Percentiles rank a stretch among this genome's conserved stretches.
Conservation (phyloP, 1,140 invertebrate genomes). For the Drosophila pruinosa region DNA sequence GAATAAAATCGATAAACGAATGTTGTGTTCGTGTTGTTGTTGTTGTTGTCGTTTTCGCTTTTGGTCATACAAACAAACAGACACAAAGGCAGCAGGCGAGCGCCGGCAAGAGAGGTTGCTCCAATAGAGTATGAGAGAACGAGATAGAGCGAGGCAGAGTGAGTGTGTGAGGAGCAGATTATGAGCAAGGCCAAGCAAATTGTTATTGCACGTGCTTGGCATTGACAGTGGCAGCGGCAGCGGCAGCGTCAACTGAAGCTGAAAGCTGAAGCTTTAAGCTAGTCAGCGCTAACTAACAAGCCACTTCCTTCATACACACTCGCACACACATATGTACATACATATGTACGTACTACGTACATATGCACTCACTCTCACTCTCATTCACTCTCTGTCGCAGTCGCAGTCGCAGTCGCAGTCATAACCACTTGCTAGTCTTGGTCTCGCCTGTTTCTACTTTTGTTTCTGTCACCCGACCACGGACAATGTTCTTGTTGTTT, state of each 20-base stretch:
- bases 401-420: not conserved
- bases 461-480: slow-evolving; percentile 57
- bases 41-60: slow-evolving; percentile 42
- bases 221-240: slow-evolving; percentile 54
- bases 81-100: slow-evolving; percentile 12
- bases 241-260: slow-evolving; percentile 8
- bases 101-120: slow-evolving; percentile 23
- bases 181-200: slow-evolving; percentile 7
- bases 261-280: slow-evolving; percentile 17
- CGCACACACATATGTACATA: not conserved
- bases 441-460: slow-evolving; percentile 10
- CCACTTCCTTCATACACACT: slow-evolving; percentile 21
- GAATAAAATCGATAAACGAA: slow-evolving; percentile 82
- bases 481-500: slow-evolving; percentile 70
- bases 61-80: slow-evolving; percentile 54
- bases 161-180: not conserved
- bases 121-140: slow-evolving; percentile 3
- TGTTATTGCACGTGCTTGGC: slow-evolving; percentile 66
- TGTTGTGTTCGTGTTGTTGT: slow-evolving; percentile 42
- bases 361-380: not conserved
- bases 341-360: not conserved
- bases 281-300: slow-evolving; percentile 6
- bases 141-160: not conserved
- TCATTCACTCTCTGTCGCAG: not conserved
- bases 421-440: slow-evolving; percentile 34